These are phyloP conservation scores for Mus spicilegus DNA, from an alignment of 2,113 vertebrate genomes.

Conservation along the genomic window DNA sequence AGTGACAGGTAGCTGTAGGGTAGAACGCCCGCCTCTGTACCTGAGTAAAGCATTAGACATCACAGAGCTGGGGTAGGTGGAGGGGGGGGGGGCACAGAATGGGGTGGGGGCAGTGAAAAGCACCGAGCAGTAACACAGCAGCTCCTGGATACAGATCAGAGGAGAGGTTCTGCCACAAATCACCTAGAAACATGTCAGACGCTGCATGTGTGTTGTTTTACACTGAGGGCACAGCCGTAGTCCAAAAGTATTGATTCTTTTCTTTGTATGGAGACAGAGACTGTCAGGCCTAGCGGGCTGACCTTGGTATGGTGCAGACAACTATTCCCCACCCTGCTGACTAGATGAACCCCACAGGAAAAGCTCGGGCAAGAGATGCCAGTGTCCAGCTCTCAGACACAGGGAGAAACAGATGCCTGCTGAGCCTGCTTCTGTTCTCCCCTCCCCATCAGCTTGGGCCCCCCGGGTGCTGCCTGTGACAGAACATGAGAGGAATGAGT, in stretches of 20 bases:
- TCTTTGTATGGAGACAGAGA: constrained; percentile 98
- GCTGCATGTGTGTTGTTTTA: constrained; percentile 97
- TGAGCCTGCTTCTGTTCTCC: constrained; percentile 82
- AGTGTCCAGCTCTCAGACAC: constrained; percentile 87
- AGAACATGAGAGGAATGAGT: constrained; percentile 86
- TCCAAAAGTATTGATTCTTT: constrained; percentile 99
- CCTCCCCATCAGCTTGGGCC: constrained; percentile 68
- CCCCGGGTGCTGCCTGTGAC: constrained; percentile 87
- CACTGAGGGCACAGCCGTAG: constrained; percentile 98
- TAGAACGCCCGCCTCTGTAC: constrained; percentile 88
- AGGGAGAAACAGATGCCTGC: constrained; percentile 86
- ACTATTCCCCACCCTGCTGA: constrained; percentile 94
- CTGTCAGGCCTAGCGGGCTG: constrained; percentile 97
- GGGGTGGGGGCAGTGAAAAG: constrained; percentile 81
- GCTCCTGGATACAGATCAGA: constrained; percentile 93
- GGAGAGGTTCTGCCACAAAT: constrained; percentile 92
- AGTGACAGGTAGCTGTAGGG: constrained; percentile 92
- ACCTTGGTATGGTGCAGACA: constrained; percentile 96
- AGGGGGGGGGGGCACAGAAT: constrained; percentile 67
- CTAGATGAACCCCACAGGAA: constrained; percentile 92
- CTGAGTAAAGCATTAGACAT: constrained; percentile 91
- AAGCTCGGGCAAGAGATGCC: constrained; percentile 87
- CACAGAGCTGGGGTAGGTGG: constrained; percentile 87
- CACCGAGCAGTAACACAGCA: constrained; percentile 88
- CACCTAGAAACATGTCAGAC: constrained; percentile 96